These are phyloP conservation scores for Apomyelois bistriatella DNA, from an alignment of 2,888 invertebrate genomes.

Conservation along the genomic window DNA sequence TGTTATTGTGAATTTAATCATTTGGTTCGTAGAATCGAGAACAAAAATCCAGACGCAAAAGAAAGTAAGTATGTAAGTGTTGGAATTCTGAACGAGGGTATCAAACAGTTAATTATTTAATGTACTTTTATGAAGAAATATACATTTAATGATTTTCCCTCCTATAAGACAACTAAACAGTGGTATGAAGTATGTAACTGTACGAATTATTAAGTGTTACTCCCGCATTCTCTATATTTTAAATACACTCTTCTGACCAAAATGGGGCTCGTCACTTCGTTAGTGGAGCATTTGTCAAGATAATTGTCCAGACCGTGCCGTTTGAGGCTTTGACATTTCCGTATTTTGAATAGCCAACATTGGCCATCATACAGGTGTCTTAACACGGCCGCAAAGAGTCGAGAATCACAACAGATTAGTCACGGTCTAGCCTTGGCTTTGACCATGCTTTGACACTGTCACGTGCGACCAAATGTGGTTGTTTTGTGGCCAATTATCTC, in stretches of 20 bases:
- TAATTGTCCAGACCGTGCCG: slow-evolving; percentile 61
- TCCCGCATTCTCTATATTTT: neutral
- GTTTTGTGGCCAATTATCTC: slow-evolving; percentile 41
- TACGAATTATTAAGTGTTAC: too few relatives aligned
- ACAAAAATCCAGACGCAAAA: too few relatives aligned
- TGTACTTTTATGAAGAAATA: too few relatives aligned
- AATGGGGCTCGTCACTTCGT: slow-evolving; percentile 55
- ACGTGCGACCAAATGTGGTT: slow-evolving; percentile 45
- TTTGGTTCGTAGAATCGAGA: too few relatives aligned
- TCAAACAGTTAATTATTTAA: too few relatives aligned
- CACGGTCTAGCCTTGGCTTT: slow-evolving; percentile 54
- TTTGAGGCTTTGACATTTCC: slow-evolving; percentile 60
- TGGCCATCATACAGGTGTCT: slow-evolving; percentile 8
- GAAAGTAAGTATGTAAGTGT: too few relatives aligned
- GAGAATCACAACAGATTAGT: slow-evolving; percentile 23
- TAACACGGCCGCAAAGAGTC: neutral
- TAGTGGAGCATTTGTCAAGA: slow-evolving; percentile 71
- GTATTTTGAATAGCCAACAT: slow-evolving; percentile 43
- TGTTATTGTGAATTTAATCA: too few relatives aligned
- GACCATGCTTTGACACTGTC: slow-evolving; percentile 60
- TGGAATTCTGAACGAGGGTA: too few relatives aligned
- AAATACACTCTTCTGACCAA: slow-evolving; percentile 42
- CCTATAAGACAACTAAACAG: too few relatives aligned
- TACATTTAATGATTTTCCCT: too few relatives aligned
- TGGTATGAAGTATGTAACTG: neutral